phyloP scores from a whole-genome alignment of 2,888 invertebrate species.

The Tinea semifulvella region DNA sequence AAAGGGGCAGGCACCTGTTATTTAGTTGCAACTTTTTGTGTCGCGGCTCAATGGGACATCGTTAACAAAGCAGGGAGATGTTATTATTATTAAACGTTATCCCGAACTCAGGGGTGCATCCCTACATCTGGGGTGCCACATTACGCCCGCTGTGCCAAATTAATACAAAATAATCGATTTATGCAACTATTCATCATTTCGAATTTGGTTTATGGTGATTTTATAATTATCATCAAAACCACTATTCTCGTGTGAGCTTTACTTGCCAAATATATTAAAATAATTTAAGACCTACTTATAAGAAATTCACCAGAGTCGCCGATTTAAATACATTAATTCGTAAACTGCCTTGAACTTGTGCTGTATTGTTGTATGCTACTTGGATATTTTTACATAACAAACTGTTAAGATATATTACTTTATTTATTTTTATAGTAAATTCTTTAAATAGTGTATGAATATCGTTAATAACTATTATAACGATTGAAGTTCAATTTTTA shows the following conservation, averaged over 20 bases:
- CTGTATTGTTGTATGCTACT: conserved; percentile 3
- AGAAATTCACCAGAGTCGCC: conserved; percentile 2
- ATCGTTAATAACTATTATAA: no score
- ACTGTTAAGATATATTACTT: no score
- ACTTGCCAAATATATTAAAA: conserved; percentile 2
- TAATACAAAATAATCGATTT: conserved; percentile 8
- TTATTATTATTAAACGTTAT: conserved; percentile 26
- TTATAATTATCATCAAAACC: no score
- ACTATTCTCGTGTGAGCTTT: no score
- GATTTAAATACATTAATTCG: conserved; percentile 12
- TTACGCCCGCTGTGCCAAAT: conserved; percentile 1
- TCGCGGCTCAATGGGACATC: conserved; percentile 25
- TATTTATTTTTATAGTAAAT: no score
- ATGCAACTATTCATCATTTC: no score
- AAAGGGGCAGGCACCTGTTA: conserved; percentile 23
- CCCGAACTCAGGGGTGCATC: conserved; percentile 24
- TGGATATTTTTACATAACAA: conserved; percentile 4
- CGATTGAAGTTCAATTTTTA: no score
- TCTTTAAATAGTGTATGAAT: no score
- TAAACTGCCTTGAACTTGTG: conserved; percentile 12
- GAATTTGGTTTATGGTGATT: no score
- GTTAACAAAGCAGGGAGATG: conserved; percentile 24
- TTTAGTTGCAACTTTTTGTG: conserved; percentile 21
- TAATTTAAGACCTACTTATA: background rate
- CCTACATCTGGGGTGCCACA: conserved; percentile 9